Percentiles rank a stretch among this genome's conserved stretches.
Evolutionary conservation across 1,140 invertebrate species (phyloP).

Genomic region (Panagrolaimus sp.): DNA sequence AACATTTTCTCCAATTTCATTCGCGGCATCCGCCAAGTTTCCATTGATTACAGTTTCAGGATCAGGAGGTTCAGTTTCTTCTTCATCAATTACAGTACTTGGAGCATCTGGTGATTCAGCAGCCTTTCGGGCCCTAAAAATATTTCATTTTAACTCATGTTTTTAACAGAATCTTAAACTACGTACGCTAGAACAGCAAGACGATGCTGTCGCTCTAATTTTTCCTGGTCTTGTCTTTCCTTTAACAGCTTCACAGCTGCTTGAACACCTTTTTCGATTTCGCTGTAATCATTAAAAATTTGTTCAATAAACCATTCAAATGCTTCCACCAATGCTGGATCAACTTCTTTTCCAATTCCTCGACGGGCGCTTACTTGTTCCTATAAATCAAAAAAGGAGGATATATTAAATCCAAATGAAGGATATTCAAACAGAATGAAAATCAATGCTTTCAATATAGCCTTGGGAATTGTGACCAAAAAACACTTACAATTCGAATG

Average conservation of each 20-base stretch:
- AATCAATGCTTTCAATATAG: no score
- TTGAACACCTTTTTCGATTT: conserved; percentile 67
- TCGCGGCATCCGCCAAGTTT: not conserved
- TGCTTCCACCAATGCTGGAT: conserved; percentile 60
- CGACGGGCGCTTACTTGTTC: conserved; percentile 61
- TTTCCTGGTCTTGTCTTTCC: conserved; percentile 62
- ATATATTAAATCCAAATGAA: no score
- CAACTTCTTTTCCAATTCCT: conserved; percentile 61
- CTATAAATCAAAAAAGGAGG: conserved; percentile 58
- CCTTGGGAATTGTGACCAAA: conserved; percentile 64
- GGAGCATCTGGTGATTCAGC: not conserved
- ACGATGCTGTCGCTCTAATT: conserved; percentile 59
- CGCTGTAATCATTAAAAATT: conserved; percentile 67
- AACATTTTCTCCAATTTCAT: conserved; percentile 5
- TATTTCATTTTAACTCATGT: no score
- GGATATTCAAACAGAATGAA: no score
- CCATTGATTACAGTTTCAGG: not conserved
- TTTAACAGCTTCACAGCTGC: conserved; percentile 65
- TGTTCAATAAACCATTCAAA: conserved; percentile 69
- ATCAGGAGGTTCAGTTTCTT: not conserved
- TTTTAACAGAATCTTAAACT: no score
- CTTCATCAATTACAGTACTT: conserved; percentile 1
- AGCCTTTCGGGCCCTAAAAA: not conserved
- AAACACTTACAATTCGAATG: conserved; percentile 69
- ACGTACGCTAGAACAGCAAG: conserved; percentile 33